Evolutionary conservation across 1,140 invertebrate genomes (phyloP), one percentile per base, ranked within the genome.

Genomic region (Drosophila ohnishii): DNA sequence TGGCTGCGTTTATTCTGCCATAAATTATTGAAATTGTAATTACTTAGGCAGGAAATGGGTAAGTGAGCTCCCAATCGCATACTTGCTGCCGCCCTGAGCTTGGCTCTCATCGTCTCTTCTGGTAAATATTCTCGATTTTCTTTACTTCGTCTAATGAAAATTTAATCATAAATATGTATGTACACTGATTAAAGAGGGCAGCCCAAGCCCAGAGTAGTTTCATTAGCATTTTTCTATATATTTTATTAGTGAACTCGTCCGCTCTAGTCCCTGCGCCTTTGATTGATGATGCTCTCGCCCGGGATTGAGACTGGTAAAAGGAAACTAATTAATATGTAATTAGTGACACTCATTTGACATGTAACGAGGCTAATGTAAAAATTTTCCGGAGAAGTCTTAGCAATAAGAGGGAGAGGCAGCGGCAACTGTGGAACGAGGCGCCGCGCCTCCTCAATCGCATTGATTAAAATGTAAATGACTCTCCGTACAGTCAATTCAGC

Each of bases 11-110:
- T 85, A 78, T 75, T 85, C 71, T 81, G 64, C 82, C 53, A 86
- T 85, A 86, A 85, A 86, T 87, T 86, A 83, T 83, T 83, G 83
- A 87, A 76, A 87, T 87, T 83, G 62, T 87, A 87, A 79, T 83
- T 83, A 87, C 83, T 83, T 87, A 87, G 75, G 83, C 75, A 86
- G 51, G 60, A 67, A 78, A 72, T 78, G 71, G 67, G 77, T 59
- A 71, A 78, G 61, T 69, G 72, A 64, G 66, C 63, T 63, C 48
- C 32, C 75, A 76, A 48, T 47, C 55, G 71, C 58, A 66, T 66
- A 55, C 69, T 66, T 61, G 60, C 37, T 57, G 56, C 62, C 61
- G 62, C 39, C 69, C n/a, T 25, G 6, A 16, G 32, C 5, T 25
- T 25, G 59, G 22, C 40, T 62, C n/a, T 42, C n/a, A 16, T 42